Base-by-base conservation (phyloP, 2,888 invertebrate genomes). In the Augochlorella aurata region DNA sequence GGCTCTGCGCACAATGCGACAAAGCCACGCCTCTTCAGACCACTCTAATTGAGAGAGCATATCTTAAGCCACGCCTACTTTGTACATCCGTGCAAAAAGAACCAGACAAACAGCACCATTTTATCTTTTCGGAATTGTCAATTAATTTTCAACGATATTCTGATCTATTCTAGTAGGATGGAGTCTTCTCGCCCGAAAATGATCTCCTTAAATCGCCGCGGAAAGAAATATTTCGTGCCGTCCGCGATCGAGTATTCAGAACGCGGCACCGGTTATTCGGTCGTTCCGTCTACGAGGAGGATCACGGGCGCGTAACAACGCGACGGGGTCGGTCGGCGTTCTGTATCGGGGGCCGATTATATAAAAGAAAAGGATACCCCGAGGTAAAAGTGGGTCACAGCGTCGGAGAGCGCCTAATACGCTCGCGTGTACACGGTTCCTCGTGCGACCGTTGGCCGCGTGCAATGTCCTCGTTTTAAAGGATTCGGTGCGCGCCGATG, bases 361-460 rank as follows among this genome's bases (percentile, higher is more conserved):
- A 70, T 70, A 71, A 81, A 81, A 81, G 81, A 81, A 81, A 81
- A 67, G 70, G 74, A 65, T 74, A 61, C 58, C 65, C 21, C 24
- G 45, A 54, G 16, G 49, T 50, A 61, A 24, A 81, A 81, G 74
- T 81, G 52, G 81, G 81, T 74, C 81, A 71, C 21, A 58, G 21
- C 54, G 21, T 21, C 45, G 38, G 50, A 50, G 74, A 74, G 29
- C 61, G 58, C 71, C 81, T 74, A 81, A 81, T 54, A 50, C 70
- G 70, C 45, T n/a, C 21, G 58, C 63, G 50, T 54, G 65, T 69
- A 44, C 70, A 71, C 74, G 81, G 70, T 81, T 81, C 75, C 67
- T 38, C 74, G 50, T 70, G 74, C 72, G 24, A 70, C 81, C 61
- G 65, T 38, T 29, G 61, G 18, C 63, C 63, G 73, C 54, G 67